phyloP scores from a whole-genome alignment of 2,888 invertebrate genomes.

The Drosophila robusta region DNA sequence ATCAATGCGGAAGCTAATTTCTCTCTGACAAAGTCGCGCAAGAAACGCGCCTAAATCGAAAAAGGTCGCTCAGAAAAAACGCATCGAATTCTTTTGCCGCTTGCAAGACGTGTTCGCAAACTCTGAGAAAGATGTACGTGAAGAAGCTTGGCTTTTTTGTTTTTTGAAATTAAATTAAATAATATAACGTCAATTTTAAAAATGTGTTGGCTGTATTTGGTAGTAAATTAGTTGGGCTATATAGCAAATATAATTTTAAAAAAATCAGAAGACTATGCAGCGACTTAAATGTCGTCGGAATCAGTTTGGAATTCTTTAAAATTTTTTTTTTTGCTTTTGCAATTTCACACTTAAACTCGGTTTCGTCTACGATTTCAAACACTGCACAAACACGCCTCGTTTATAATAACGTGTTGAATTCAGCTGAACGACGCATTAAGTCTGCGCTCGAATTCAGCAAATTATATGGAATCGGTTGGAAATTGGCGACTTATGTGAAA shows the following conservation, averaged over 20 bases:
- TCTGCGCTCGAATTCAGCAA: background rate
- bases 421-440: slow-evolving; percentile 7
- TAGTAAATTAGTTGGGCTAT: too few relatives aligned
- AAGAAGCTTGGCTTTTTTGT: too few relatives aligned
- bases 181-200: too few relatives aligned
- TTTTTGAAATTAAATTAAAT: too few relatives aligned
- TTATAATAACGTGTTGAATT: background rate
- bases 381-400: background rate
- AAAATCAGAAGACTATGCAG: background rate
- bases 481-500: background rate
- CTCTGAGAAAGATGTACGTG: background rate
- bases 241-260: too few relatives aligned
- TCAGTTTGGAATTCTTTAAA: slow-evolving; percentile 9
- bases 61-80: slow-evolving; percentile 1
- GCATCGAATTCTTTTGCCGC: slow-evolving; percentile 26
- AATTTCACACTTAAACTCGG: slow-evolving; percentile 4
- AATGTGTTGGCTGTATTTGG: too few relatives aligned
- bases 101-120: slow-evolving; percentile 29
- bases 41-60: slow-evolving; percentile 10
- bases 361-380: background rate
- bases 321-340: background rate
- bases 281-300: background rate
- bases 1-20: slow-evolving; percentile 44
- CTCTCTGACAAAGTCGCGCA: background rate
- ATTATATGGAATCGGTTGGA: slow-evolving; percentile 12